Evolutionary conservation across 2,797 vertebrate genomes (phyloP).

Genomic region (Pangasius djambal): DNA sequence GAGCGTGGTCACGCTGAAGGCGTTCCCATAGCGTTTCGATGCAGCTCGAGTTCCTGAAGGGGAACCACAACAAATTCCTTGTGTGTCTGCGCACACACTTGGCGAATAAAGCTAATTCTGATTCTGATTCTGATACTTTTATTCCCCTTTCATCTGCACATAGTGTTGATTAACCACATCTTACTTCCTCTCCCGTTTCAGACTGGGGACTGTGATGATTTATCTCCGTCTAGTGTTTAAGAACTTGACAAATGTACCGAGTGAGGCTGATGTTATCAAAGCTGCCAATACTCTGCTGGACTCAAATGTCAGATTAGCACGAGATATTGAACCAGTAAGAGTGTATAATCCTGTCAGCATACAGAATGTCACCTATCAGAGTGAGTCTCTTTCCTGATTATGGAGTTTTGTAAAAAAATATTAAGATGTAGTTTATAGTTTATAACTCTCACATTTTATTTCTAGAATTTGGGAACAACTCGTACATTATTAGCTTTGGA

Average conservation of each 20-base stretch:
- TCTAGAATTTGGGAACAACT: conserved; percentile 30
- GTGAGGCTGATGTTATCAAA: conserved; percentile 8
- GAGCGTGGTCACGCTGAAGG: no score
- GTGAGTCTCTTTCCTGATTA: conserved; percentile 9
- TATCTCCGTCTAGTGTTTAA: conserved; percentile 38
- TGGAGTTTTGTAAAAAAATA: background rate
- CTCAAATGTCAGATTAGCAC: background rate
- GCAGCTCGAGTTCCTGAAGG: no score
- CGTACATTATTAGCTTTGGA: conserved; percentile 45
- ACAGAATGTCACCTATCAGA: conserved; percentile 28
- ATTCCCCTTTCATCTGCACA: background rate
- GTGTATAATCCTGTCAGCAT: conserved; percentile 30
- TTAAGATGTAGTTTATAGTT: background rate
- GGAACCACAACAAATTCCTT: no score
- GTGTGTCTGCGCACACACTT: no score
- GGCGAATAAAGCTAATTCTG: no score
- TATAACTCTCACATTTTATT: background rate
- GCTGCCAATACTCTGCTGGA: conserved; percentile 27
- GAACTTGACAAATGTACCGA: conserved; percentile 28
- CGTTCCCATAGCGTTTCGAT: no score
- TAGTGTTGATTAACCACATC: background rate
- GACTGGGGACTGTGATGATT: conserved; percentile 20
- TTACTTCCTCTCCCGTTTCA: conserved; percentile 17
- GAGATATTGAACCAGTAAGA: background rate
- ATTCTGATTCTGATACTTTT: no score